Conservation (phyloP, 2,113 vertebrate genomes). For the Corythaixoides concolor region DNA sequence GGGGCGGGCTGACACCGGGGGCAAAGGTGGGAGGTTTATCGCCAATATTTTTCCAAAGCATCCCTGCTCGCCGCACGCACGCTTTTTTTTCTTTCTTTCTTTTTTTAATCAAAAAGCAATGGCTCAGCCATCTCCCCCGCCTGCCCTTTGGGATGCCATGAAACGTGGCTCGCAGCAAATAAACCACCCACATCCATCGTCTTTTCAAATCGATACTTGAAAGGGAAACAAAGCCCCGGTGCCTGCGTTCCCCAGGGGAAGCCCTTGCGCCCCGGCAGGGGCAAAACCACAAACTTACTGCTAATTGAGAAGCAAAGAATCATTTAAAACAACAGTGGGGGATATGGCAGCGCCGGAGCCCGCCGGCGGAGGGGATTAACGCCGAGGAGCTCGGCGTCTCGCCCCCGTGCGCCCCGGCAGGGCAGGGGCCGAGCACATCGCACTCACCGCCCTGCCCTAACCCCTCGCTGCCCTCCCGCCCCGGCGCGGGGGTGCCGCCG, state of each 20-base stretch:
- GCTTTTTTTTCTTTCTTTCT: too few relatives aligned
- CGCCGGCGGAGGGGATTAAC: neutral
- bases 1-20: neutral
- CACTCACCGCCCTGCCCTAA: neutral
- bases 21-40: neutral
- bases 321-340: neutral
- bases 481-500: neutral
- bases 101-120: neutral
- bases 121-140: neutral
- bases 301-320: neutral
- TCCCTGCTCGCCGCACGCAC: neutral
- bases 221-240: neutral
- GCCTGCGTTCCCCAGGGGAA: neutral
- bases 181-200: neutral
- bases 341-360: neutral
- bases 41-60: neutral
- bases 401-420: neutral
- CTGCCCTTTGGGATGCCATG: conserved; percentile 35
- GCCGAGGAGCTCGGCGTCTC: neutral
- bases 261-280: neutral
- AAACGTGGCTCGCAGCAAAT: conserved; percentile 9
- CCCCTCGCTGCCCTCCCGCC: neutral
- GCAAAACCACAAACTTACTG: neutral
- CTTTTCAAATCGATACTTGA: neutral
- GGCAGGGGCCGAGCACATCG: neutral